Conservation (phyloP, 2,888 invertebrate species). For the Leptinotarsa juncta region DNA sequence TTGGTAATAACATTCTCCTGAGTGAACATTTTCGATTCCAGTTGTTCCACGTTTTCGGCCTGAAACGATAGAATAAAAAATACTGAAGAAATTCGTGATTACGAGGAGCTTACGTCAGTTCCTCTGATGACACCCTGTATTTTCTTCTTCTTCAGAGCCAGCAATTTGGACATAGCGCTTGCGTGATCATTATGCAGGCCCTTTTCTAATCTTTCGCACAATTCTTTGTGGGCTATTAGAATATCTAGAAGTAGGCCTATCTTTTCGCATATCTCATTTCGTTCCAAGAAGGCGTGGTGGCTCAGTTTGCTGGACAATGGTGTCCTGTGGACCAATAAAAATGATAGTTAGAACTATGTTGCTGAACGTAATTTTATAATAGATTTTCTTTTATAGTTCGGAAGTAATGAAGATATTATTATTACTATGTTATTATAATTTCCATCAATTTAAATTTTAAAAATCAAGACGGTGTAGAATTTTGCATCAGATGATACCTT, state of each 20-base stretch:
- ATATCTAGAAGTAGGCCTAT: conserved; percentile 69
- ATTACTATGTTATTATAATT: no score
- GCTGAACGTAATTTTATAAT: no score
- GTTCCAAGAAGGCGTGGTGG: conserved; percentile 69
- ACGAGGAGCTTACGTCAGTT: conserved; percentile 67
- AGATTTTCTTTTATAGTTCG: no score
- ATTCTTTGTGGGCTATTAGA: conserved; percentile 69
- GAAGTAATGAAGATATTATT: no score
- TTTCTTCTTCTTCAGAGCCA: conserved; percentile 72
- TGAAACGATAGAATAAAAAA: conserved; percentile 52
- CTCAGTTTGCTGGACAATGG: conserved; percentile 67
- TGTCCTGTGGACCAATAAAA: conserved; percentile 40
- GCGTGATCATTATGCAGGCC: conserved; percentile 74
- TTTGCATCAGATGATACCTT: no score
- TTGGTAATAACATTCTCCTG: conserved; percentile 74
- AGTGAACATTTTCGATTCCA: conserved; percentile 73
- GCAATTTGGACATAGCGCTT: conserved; percentile 71
- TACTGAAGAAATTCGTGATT: conserved; percentile 2
- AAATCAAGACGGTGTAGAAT: no score
- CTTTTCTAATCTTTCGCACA: conserved; percentile 73
- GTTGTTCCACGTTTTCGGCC: conserved; percentile 72
- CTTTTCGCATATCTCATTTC: conserved; percentile 70
- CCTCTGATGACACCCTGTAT: conserved; percentile 74
- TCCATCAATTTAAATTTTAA: no score
- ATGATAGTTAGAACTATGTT: no score